phyloP scores from a whole-genome alignment of 2,113 vertebrate species.

The Amazona vittata region DNA sequence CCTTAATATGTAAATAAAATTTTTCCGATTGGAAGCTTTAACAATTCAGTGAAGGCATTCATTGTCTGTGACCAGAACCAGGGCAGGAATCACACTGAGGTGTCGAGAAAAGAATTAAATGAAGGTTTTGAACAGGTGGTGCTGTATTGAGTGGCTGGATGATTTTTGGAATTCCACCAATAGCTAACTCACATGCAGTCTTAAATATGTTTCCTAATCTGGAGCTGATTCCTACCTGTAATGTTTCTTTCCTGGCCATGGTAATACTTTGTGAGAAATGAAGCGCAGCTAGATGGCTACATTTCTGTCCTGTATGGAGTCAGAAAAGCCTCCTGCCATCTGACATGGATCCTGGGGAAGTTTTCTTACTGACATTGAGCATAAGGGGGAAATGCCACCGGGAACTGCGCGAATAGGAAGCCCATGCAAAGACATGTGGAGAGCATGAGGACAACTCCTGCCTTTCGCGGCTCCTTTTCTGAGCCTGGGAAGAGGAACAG shows the following conservation, averaged over 20 bases:
- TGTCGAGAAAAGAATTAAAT: neutral
- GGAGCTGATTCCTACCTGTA: neutral
- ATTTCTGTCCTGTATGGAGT: neutral
- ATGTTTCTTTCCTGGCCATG: neutral
- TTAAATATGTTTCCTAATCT: neutral
- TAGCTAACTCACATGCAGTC: neutral
- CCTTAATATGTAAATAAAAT: neutral
- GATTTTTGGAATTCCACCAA: neutral
- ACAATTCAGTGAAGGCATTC: neutral
- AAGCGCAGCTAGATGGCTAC: neutral
- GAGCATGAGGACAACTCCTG: neutral
- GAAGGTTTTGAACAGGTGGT: neutral
- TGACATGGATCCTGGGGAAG: neutral
- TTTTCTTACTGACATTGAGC: neutral
- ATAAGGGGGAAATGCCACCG: neutral
- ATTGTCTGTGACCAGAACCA: neutral
- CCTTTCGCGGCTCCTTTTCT: neutral
- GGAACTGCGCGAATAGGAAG: rapidly evolving
- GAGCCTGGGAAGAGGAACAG: neutral
- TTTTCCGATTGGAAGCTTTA: neutral
- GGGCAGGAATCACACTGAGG: neutral
- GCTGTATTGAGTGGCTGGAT: neutral
- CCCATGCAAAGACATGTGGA: rapidly evolving
- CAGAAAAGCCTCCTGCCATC: neutral
- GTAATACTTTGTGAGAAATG: neutral